Evolutionary conservation across 2,888 invertebrate genomes (phyloP), one percentile per base, ranked within the genome.

Genomic region (Syritta pipiens): DNA sequence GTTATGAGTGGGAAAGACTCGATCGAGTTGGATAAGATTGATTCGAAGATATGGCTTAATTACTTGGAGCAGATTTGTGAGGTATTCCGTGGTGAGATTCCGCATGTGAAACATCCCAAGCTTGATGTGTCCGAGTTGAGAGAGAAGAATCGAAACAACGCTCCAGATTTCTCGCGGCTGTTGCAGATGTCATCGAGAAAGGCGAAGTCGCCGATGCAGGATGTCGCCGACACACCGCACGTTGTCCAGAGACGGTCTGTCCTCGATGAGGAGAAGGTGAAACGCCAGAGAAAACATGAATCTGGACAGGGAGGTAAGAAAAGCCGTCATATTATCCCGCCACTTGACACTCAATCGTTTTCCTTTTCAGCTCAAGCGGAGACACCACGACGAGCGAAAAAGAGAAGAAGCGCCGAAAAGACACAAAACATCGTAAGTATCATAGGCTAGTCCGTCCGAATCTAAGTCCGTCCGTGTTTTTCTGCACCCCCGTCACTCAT

Each of bases 61-160:
- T 98, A 97, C 87, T 90, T 98, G 76, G 93, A 95, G 49, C 95
- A 96, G 88, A 93, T 98, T 81, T 97, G 97, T 89, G 94, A 95
- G 87, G 93, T 93, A 60, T 97, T 98, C 90, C 93, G 96, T 84
- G 96, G 97, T 44, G 97, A 97, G 89, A 95, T 97, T 84, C 97
- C 97, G 4, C 93, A 94, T 84, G 91, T 94, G 69, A 94, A 93
- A 85, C 93, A 94, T 88, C 92, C 93, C 3, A 93, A 93, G 90
- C 89, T 93, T 90, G 91, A 91, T 82, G 88, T 91, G 30, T 84
- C 86, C 12, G 89, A 89, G 65, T 81, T 89, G 71, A 85, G 87
- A 2, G 88, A 88, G 40, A 89, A 89, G 71, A 85, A 86, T 81
- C 84, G 87, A 68, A 84, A 82, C 59, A 85, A 89, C 71, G 86